Conservation (phyloP, 2,888 invertebrate genomes). For the Eupithecia centaureata region DNA sequence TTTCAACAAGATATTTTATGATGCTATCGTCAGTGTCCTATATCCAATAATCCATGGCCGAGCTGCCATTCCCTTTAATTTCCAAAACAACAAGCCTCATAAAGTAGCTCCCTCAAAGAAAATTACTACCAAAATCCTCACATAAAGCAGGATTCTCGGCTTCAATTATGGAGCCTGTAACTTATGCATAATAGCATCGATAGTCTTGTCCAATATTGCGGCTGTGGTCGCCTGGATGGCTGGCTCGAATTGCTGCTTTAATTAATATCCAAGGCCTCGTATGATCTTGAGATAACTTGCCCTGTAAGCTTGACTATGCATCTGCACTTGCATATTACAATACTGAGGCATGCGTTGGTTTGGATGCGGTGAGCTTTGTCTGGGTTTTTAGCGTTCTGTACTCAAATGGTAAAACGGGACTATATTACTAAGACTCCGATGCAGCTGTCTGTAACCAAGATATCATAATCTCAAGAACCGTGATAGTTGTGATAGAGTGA, state of each 20-base stretch:
- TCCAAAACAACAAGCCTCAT: not conserved
- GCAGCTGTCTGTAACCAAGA: no score
- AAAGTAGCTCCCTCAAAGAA: slow-evolving; percentile 11
- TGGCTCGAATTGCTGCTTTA: slow-evolving; percentile 38
- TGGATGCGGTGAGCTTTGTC: not conserved
- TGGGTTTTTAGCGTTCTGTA: no score
- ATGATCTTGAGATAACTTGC: slow-evolving; percentile 9
- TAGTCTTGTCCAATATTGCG: slow-evolving; percentile 37
- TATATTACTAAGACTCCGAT: no score
- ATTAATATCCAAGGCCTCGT: slow-evolving; percentile 34
- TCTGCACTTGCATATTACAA: not conserved
- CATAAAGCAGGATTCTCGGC: slow-evolving; percentile 26
- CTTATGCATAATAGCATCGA: slow-evolving; percentile 36
- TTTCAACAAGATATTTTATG: not conserved
- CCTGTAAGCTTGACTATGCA: slow-evolving; percentile 31
- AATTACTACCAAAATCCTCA: slow-evolving; percentile 27
- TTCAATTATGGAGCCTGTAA: slow-evolving; percentile 33
- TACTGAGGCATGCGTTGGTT: not conserved
- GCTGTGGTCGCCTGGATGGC: slow-evolving; percentile 29
- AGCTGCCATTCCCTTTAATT: not conserved
- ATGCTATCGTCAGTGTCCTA: not conserved
- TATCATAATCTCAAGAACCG: no score
- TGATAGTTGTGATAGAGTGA: no score
- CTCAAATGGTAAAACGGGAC: no score
- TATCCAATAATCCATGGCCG: not conserved